A percentile compares a stretch with the other conserved stretches of the same genome.
These are phyloP conservation scores for Neodontobutis hainanensis DNA, from an alignment of 2,113 vertebrate species.

Conservation along the genomic window DNA sequence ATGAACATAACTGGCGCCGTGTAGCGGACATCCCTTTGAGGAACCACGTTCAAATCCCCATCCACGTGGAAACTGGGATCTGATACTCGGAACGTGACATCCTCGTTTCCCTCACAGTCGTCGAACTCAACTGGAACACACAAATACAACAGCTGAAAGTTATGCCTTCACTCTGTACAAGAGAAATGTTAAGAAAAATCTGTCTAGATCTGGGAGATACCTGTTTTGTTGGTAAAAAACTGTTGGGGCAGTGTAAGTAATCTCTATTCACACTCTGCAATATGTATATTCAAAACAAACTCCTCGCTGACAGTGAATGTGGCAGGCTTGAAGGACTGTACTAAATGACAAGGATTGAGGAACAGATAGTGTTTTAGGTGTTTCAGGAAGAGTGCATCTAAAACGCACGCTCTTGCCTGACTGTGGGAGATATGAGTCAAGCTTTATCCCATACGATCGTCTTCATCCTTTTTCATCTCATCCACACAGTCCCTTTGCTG, in stretches of 20 bases:
- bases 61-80: slow-evolving; percentile 88
- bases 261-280: slow-evolving; percentile 32
- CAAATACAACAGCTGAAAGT: slow-evolving; percentile 13
- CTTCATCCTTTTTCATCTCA: slow-evolving; percentile 59
- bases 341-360: slow-evolving; percentile 1
- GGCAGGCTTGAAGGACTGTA: background rate
- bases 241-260: slow-evolving; percentile 21
- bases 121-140: slow-evolving; percentile 86
- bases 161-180: background rate
- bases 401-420: slow-evolving; percentile 25
- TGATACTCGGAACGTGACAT: slow-evolving; percentile 87
- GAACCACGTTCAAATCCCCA: slow-evolving; percentile 79
- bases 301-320: slow-evolving; percentile 9
- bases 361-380: slow-evolving; percentile 11
- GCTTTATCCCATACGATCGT: slow-evolving; percentile 56
- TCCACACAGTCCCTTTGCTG: slow-evolving; percentile 42
- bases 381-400: slow-evolving; percentile 9
- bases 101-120: slow-evolving; percentile 90
- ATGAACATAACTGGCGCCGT: slow-evolving; percentile 82
- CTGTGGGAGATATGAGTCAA: slow-evolving; percentile 29
- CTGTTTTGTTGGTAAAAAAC: too few species aligned
- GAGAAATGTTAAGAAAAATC: background rate
- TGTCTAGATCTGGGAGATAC: slow-evolving; percentile 10
- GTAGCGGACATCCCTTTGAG: slow-evolving; percentile 76
- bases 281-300: slow-evolving; percentile 22